Evolutionary conservation across 1,140 invertebrate genomes (phyloP).

Genomic region (Tachypleus tridentatus): DNA sequence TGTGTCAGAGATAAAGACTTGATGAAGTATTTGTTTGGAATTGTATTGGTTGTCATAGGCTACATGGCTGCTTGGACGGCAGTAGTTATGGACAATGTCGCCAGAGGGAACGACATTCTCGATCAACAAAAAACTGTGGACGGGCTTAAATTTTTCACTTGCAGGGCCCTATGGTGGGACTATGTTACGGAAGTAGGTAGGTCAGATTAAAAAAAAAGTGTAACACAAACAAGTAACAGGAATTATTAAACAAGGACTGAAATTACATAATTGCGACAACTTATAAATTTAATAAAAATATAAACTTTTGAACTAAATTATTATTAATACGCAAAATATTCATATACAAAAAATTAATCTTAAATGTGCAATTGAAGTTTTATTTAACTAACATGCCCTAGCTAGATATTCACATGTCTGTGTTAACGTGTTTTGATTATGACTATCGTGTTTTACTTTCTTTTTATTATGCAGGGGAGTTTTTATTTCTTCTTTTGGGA

Average conservation of each 20-base stretch:
- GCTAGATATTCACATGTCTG: no score
- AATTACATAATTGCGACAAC: no score
- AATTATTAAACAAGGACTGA: no score
- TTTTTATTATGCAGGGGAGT: conserved; percentile 46
- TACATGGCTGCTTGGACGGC: conserved; percentile 78
- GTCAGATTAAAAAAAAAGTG: conserved; percentile 6
- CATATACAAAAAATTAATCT: no score
- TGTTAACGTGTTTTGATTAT: no score
- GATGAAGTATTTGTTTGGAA: conserved; percentile 60
- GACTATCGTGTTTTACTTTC: neutral
- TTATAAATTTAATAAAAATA: no score
- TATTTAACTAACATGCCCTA: no score
- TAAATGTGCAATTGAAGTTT: no score
- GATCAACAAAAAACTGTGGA: conserved; percentile 36
- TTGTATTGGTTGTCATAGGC: conserved; percentile 60
- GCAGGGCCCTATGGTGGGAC: conserved; percentile 73
- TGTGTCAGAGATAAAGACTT: conserved; percentile 72
- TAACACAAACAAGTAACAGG: no score
- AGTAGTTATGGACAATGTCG: conserved; percentile 35
- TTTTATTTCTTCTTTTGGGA: conserved; percentile 66
- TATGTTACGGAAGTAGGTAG: conserved; percentile 65
- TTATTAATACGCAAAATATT: no score
- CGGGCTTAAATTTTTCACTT: conserved; percentile 46
- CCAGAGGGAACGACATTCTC: conserved; percentile 32
- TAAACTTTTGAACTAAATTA: no score